phyloP scores from a whole-genome alignment of 2,797 vertebrate genomes.

The Poeciliopsis turneri region DNA sequence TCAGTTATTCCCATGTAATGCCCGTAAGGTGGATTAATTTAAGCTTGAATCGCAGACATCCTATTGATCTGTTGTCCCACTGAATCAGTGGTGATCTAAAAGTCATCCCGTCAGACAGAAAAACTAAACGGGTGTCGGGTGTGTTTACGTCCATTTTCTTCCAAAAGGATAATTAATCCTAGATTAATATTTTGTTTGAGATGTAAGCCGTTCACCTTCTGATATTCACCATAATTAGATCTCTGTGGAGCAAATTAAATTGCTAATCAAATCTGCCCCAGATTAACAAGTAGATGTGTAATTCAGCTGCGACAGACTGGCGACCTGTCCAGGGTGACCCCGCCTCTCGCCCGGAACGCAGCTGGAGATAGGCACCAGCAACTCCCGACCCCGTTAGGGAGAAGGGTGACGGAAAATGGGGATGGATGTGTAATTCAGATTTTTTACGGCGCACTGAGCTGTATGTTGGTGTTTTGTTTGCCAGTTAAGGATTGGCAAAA shows the following conservation, averaged over 20 bases:
- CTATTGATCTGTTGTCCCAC: background rate
- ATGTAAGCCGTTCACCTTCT: conserved; percentile 13
- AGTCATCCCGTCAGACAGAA: background rate
- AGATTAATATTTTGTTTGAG: background rate
- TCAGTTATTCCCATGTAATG: background rate
- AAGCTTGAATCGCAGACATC: background rate
- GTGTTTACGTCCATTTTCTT: background rate
- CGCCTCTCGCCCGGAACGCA: too few relatives aligned
- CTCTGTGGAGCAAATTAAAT: conserved; percentile 21
- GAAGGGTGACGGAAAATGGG: too few relatives aligned
- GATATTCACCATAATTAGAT: conserved; percentile 29
- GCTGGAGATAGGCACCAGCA: too few relatives aligned
- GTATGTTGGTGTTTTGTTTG: background rate
- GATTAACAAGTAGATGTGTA: conserved; percentile 34
- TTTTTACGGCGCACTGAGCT: background rate
- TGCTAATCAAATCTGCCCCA: conserved; percentile 18
- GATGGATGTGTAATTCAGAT: conserved; percentile 10
- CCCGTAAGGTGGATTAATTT: background rate
- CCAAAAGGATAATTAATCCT: background rate
- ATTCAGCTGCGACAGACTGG: too few relatives aligned
- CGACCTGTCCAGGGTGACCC: too few relatives aligned
- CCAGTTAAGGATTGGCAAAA: background rate
- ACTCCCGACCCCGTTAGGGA: too few relatives aligned
- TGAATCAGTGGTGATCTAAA: background rate
- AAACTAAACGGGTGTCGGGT: background rate